These are phyloP conservation scores for Amblyopsis hoosieri DNA, from an alignment of 2,797 vertebrate species.

Conservation along the genomic window DNA sequence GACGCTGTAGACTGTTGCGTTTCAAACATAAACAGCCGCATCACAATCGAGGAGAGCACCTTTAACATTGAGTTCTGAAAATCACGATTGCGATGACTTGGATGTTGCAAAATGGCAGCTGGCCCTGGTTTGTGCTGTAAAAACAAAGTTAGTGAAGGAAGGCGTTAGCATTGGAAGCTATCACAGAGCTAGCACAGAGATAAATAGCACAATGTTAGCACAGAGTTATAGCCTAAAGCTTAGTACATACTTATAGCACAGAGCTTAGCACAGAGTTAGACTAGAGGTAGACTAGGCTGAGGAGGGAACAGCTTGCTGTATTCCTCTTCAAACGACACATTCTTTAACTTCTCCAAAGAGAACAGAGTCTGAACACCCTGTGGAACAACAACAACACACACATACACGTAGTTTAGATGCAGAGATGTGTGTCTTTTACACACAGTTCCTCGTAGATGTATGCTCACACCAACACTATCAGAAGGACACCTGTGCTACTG, in stretches of 20 bases:
- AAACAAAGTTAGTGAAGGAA: not conserved
- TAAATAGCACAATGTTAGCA: no score
- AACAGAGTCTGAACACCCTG: conserved; percentile 81
- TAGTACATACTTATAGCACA: not conserved
- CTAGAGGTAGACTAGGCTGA: conserved; percentile 57
- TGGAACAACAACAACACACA: conserved; percentile 56
- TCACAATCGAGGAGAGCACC: no score
- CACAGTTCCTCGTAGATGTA: no score
- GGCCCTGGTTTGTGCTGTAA: no score
- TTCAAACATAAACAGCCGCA: no score
- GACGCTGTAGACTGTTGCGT: no score
- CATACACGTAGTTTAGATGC: not conserved
- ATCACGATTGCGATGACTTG: no score
- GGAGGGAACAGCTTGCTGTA: conserved; percentile 89
- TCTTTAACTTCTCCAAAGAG: conserved; percentile 87
- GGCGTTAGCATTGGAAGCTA: not conserved
- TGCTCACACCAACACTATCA: no score
- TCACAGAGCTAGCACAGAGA: conserved; percentile 31
- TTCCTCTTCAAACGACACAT: conserved; percentile 93
- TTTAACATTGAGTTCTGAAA: no score
- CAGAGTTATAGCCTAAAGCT: not conserved
- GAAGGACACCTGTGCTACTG: no score
- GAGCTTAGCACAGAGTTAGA: conserved; percentile 35
- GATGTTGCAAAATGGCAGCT: no score
- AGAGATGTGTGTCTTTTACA: no score